Conservation (phyloP, 2,797 vertebrate species). For the Perodicticus potto region DNA sequence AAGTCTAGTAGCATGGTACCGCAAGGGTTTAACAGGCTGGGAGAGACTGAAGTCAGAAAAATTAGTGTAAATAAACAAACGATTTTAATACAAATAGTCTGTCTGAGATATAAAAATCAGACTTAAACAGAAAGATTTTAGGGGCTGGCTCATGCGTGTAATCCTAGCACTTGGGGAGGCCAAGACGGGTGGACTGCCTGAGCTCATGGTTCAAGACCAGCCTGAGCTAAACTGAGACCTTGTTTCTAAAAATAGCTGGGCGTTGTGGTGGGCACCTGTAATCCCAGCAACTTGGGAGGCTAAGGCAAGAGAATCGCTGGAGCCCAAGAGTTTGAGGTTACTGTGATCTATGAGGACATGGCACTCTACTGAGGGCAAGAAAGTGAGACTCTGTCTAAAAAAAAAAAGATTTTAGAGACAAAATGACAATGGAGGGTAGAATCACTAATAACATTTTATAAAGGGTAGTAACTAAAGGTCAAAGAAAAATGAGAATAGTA, state of each 20-base stretch:
- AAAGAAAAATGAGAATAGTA: neutral
- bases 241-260: too few relatives aligned
- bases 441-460: neutral
- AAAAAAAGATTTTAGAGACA: conserved; percentile 19
- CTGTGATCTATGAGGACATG: too few relatives aligned
- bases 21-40: neutral
- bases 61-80: neutral
- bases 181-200: too few relatives aligned
- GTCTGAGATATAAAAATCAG: neutral
- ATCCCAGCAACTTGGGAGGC: too few relatives aligned
- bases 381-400: too few relatives aligned
- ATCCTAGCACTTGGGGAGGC: too few relatives aligned
- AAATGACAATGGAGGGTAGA: neutral
- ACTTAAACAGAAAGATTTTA: neutral
- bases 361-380: too few relatives aligned
- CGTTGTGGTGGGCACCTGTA: too few relatives aligned
- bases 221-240: too few relatives aligned
- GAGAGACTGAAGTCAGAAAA: neutral
- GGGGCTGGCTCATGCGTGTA: neutral
- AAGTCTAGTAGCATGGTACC: neutral
- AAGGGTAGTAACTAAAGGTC: neutral
- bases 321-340: too few relatives aligned
- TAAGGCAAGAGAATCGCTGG: too few relatives aligned
- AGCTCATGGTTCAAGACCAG: too few relatives aligned
- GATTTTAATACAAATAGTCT: conserved; percentile 26